A percentile compares a stretch with the other conserved stretches of the same genome.
These are phyloP conservation scores for Callaeas wilsoni DNA, from an alignment of 2,113 vertebrate species.

Conservation along the genomic window DNA sequence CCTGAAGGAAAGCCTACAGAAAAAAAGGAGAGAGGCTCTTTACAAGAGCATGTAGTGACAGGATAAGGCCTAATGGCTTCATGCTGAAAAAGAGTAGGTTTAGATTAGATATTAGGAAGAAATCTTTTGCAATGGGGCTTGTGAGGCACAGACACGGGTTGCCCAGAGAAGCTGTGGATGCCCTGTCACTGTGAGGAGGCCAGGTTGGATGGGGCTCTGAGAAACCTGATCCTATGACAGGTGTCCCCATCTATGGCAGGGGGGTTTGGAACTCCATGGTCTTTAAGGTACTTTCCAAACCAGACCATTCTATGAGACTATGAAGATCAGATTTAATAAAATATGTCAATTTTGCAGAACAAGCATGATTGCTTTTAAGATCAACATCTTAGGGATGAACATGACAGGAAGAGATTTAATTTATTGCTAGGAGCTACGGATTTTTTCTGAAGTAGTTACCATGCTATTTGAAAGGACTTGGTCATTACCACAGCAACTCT, in stretches of 20 bases:
- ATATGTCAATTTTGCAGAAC: background rate
- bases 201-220: background rate
- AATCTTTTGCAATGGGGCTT: background rate
- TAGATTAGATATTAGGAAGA: background rate
- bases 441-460: constrained; percentile 6
- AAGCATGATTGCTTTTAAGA: constrained; percentile 10
- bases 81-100: background rate
- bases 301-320: background rate
- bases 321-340: constrained; percentile 7
- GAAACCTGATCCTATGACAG: background rate
- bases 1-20: background rate
- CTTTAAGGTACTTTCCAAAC: background rate
- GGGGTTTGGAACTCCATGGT: background rate
- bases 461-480: constrained; percentile 11
- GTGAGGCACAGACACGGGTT: background rate
- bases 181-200: background rate
- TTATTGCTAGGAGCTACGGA: background rate
- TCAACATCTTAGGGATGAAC: background rate
- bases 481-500: background rate
- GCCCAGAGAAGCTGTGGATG: background rate
- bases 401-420: constrained; percentile 1
- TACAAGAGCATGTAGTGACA: background rate
- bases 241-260: background rate
- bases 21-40: background rate
- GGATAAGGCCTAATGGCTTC: background rate